These are phyloP conservation scores for Oreortyx pictus DNA, from an alignment of 2,797 vertebrate species.

Conservation along the genomic window DNA sequence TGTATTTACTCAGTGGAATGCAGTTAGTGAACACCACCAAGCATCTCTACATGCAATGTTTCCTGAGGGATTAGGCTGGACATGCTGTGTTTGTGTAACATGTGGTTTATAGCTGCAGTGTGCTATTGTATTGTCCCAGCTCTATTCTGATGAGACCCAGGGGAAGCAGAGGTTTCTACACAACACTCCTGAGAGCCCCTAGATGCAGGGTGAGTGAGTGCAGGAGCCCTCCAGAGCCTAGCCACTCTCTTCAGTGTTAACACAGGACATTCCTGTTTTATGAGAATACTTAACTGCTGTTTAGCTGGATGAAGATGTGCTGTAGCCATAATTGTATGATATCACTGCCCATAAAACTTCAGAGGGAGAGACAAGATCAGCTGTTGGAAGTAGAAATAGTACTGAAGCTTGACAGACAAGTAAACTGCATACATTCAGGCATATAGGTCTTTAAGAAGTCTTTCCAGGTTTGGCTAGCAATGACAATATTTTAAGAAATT, in stretches of 20 bases:
- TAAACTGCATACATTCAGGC: neutral
- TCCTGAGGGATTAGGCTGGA: neutral
- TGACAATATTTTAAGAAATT: neutral
- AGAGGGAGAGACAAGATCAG: neutral
- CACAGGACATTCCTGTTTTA: neutral
- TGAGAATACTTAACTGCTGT: neutral
- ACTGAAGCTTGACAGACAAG: neutral
- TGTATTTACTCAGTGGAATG: neutral
- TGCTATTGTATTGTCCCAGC: neutral
- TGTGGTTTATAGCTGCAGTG: neutral
- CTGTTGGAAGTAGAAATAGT: neutral
- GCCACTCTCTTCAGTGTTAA: neutral
- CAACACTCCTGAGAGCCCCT: neutral
- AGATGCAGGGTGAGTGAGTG: neutral
- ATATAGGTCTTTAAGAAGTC: neutral
- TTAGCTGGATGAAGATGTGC: neutral
- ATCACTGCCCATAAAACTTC: neutral
- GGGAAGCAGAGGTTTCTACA: neutral
- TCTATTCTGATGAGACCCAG: rapidly evolving
- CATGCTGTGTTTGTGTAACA: rapidly evolving
- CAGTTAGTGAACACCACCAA: neutral
- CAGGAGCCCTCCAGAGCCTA: neutral
- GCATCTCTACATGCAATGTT: neutral
- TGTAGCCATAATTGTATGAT: neutral
- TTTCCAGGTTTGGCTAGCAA: neutral